Base-by-base conservation (phyloP, 1,140 invertebrate genomes). In the Prorops nasuta region DNA sequence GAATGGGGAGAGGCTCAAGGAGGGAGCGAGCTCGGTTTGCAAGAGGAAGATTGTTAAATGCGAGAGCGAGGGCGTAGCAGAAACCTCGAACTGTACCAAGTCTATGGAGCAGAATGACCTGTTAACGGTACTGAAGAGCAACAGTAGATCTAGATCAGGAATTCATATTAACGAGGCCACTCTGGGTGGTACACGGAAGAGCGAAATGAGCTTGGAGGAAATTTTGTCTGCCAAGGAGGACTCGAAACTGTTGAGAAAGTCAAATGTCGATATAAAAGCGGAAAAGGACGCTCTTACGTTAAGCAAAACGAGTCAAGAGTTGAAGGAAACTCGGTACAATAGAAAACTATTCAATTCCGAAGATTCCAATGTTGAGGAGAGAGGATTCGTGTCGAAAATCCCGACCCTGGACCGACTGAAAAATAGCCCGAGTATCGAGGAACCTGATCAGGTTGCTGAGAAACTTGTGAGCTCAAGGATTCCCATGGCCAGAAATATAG, bases 201-300 rank as follows among this genome's bases (percentile, higher is more conserved):
- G 65, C 18, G 69, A 74, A 16, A 71, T 72, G 67, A 71, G 66
- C 15, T 36, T 74, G 4, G 72, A 74, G 15, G 72, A 74, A 14
- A 73, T 73, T 16, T 49, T 74, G 1, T 54, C 54, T 1, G 60
- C 58, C 3, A 71, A 66, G 21, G 4, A 40, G 0, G 64, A 66
- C 0, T 12, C 50, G 1, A 66, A 65, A 18, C 28, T 63, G 2
- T 32, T 53, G 2, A 51, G 63, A 0, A 46, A 42, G 7, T 56
- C 56, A 4, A 67, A 42, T n/a, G 35, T 42, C 0, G 61, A 67
- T 0, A 4, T 20, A 2, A 52, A 24, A 22, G 35, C 42, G 1
- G 59, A 62, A 2, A 64, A 44, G 12, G 62, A 41, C 6, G 19
- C 21, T 7, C n/a, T n/a, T n/a, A 1, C 28, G 2, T 6, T 39